Conservation (phyloP, 2,797 vertebrate species). For the Sebastolobus altivelis region DNA sequence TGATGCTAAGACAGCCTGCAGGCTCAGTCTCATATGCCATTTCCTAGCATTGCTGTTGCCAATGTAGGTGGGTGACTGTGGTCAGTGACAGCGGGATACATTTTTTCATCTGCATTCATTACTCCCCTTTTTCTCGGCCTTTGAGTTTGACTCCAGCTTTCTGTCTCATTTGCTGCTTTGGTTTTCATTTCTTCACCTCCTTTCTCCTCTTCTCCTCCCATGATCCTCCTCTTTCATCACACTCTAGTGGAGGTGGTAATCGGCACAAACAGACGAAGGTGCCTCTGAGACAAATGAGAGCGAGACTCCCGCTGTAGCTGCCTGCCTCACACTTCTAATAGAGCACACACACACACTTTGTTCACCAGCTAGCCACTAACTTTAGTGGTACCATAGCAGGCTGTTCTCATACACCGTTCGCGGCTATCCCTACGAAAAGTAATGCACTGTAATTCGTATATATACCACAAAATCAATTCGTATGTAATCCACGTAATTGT, state of each 20-base stretch:
- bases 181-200: conserved; percentile 9
- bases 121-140: neutral
- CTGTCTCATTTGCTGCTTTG: conserved; percentile 19
- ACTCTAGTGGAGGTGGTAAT: conserved; percentile 18
- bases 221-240: conserved; percentile 38
- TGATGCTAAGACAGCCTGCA: neutral
- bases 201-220: conserved; percentile 34
- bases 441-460: too few species aligned
- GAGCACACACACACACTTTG: neutral
- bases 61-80: neutral
- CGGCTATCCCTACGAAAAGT: too few species aligned
- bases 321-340: conserved; percentile 37
- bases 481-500: too few species aligned
- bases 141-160: conserved; percentile 1
- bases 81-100: neutral
- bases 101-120: conserved; percentile 43
- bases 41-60: neutral
- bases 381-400: neutral
- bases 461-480: too few species aligned
- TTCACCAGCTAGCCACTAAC: neutral
- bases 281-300: conserved; percentile 33
- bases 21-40: neutral
- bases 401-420: too few species aligned
- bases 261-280: conserved; percentile 14
- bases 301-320: conserved; percentile 15